Evolutionary conservation across 2,888 invertebrate genomes (phyloP), one percentile per base, ranked within the genome.

Genomic region (Eilema depressum): DNA sequence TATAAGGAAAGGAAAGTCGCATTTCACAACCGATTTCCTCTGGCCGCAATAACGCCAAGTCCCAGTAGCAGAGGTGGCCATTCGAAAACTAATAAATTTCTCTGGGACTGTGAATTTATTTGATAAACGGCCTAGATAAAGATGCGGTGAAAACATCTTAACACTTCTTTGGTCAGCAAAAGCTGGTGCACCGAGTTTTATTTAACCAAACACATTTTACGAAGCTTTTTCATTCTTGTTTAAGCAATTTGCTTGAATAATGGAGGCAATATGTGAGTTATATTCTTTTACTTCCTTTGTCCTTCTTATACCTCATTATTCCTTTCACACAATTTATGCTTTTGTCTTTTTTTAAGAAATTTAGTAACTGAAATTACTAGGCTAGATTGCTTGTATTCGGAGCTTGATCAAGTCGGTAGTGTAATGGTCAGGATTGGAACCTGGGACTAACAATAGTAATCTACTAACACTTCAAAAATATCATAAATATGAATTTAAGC

Each of bases 41-140:
- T 85, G 77, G 75, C 84, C 86, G 88, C 90, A 91, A 90, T 92
- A 92, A 91, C 86, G 83, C 84, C 83, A 86, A 89, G 87, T 89
- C 88, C 84, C 88, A 88, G 88, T 87, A 85, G 89, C 84, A 85
- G 85, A 88, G 87, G 88, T 90, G 91, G 88, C 91, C 89, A 91
- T 92, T 92, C 89, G 91, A 90, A 91, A 91, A 89, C 91, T 91
- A 91, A 92, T 93, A 93, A 92, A 93, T 93, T 92, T 91, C 86
- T 85, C 85, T 88, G 88, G 90, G 89, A 87, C 89, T 89, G 88
- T 89, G 93, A 93, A 91, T 93, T 93, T 93, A 92, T 92, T 93
- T 93, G 93, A 93, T 93, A 92, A 93, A 93, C 90, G 92, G 86
- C 85, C 76, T 71, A 88, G 93, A 93, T 93, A 93, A 91, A 89